Percentiles rank a stretch among this genome's conserved stretches.
These are phyloP conservation scores for Enteromius fasciolatus DNA, from an alignment of 2,797 vertebrate species.

Conservation along the genomic window DNA sequence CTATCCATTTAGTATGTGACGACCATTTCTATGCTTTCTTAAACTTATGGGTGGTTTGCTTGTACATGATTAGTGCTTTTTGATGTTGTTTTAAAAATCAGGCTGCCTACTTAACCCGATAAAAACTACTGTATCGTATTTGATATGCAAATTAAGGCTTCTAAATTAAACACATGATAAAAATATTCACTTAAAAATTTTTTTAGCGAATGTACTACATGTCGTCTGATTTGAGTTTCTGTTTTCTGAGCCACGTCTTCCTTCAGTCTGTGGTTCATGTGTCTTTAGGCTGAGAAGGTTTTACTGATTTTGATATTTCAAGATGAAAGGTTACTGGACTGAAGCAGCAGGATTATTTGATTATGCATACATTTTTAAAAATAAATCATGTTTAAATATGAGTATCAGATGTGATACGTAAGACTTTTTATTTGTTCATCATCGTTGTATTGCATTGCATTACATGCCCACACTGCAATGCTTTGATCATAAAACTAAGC, in stretches of 20 bases:
- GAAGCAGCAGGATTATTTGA: neutral
- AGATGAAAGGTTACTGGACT: neutral
- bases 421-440: neutral
- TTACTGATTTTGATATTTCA: neutral
- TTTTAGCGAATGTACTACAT: too few relatives aligned
- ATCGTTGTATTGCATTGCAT: neutral
- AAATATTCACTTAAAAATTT: neutral
- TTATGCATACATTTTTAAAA: neutral
- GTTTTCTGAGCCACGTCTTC: neutral
- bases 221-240: neutral
- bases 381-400: neutral
- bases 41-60: neutral
- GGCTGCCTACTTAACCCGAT: neutral
- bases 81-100: neutral
- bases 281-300: neutral
- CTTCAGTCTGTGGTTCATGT: neutral
- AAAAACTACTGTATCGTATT: neutral
- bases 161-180: neutral
- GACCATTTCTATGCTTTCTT: slow-evolving; percentile 12
- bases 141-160: neutral
- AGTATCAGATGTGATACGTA: neutral
- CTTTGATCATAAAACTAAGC: slow-evolving; percentile 5
- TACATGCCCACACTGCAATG: neutral
- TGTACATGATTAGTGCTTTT: neutral
- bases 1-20: slow-evolving; percentile 34